phyloP scores from a whole-genome alignment of 2,888 invertebrate genomes.

The Pristionchus exspectatus region DNA sequence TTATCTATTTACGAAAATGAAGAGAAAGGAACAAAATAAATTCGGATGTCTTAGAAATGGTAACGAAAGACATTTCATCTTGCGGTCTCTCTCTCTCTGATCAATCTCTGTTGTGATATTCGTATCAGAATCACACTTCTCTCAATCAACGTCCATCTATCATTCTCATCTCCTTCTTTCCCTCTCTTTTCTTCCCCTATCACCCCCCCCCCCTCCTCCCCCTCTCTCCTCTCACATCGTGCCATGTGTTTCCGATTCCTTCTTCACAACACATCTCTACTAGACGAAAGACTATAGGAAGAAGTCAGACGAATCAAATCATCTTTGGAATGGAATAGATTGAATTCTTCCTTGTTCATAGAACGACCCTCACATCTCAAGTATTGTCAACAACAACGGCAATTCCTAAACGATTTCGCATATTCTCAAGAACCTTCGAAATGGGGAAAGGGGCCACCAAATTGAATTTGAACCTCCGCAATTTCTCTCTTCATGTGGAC shows the following conservation, averaged over 20 bases:
- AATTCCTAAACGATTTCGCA: constrained; percentile 43
- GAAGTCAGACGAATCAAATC: background rate
- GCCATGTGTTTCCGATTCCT: constrained; percentile 29
- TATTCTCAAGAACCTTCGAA: constrained; percentile 22
- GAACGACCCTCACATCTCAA: background rate
- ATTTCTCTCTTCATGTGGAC: background rate
- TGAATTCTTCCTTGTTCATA: constrained; percentile 1
- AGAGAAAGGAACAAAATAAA: background rate
- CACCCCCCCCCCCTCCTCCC: constrained; percentile 2
- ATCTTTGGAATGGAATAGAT: background rate
- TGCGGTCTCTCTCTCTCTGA: constrained; percentile 24
- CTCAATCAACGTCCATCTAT: constrained; percentile 37
- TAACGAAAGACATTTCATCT: background rate
- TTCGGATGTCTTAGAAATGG: background rate
- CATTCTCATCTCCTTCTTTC: constrained; percentile 15
- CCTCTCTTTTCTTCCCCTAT: constrained; percentile 22
- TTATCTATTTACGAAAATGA: background rate
- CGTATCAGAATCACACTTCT: constrained; percentile 35
- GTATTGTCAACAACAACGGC: background rate
- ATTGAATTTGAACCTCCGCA: constrained; percentile 46
- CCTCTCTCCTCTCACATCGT: background rate
- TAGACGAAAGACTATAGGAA: background rate
- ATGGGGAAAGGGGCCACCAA: constrained; percentile 3
- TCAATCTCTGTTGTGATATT: constrained; percentile 33
- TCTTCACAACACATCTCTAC: background rate